Conservation (phyloP, 2,888 invertebrate species). For the Agelastica alni region DNA sequence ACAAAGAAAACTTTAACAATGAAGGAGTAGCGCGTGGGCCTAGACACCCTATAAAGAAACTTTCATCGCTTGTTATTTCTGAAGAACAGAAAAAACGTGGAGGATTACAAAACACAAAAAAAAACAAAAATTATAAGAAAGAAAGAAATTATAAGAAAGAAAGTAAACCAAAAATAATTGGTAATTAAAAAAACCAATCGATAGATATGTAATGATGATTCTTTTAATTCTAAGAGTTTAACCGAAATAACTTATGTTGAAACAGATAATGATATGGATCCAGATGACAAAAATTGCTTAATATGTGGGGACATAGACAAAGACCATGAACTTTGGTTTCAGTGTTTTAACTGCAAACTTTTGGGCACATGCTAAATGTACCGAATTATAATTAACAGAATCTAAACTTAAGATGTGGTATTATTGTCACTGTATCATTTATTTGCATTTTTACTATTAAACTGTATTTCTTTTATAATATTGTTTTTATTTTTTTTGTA, state of each 20-base stretch:
- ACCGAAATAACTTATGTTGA: constrained; percentile 1
- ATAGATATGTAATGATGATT: constrained; percentile 4
- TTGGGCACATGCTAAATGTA: neutral
- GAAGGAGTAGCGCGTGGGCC: neutral
- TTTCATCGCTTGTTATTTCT: constrained; percentile 10
- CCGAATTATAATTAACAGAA: too few relatives aligned
- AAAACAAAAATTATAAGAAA: neutral
- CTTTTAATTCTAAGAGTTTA: constrained; percentile 2
- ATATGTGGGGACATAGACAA: neutral
- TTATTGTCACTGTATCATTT: too few relatives aligned
- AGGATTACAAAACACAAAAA: constrained; percentile 8
- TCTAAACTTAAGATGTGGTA: too few relatives aligned
- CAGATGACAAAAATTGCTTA: constrained; percentile 10
- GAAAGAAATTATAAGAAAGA: neutral
- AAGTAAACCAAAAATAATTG: neutral
- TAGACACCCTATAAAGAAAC: neutral
- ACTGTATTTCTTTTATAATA: too few relatives aligned
- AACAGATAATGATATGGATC: neutral
- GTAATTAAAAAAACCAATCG: constrained; percentile 4
- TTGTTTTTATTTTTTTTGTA: too few relatives aligned
- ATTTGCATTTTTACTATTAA: too few relatives aligned
- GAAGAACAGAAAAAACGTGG: constrained; percentile 1
- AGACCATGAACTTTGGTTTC: neutral
- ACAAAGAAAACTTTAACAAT: constrained; percentile 1
- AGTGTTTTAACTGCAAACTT: neutral